Base-by-base conservation (phyloP, 2,888 invertebrate genomes). In the Zeuzera pyrina region DNA sequence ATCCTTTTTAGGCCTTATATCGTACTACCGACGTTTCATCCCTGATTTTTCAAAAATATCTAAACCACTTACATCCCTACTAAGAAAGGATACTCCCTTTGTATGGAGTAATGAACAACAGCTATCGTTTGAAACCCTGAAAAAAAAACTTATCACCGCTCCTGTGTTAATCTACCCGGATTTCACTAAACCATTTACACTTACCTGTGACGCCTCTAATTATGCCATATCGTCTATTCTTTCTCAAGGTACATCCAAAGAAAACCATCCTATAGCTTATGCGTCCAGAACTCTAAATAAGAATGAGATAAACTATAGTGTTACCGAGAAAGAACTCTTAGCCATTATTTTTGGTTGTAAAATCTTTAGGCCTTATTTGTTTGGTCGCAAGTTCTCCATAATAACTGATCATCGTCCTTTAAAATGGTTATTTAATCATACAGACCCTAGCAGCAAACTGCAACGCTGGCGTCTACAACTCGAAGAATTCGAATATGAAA, bases 251-350 rank as follows among this genome's bases (percentile, higher is more conserved):
- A 23, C 25, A 25, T 16, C 37, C n/a, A 41, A 41, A 2, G 37
- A 45, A 31, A 45, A 49, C 12, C 12, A 35, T 13, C 45, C 41
- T 10, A 41, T 45, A 3, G 41, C 44, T 2, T 45, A 42, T 15
- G 47, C 49, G 2, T 47, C 46, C 0, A 35, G 51, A 3, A 52
- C 49, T 1, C 31, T 49, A 0, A 52, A 52, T 25, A 45, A 46
- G 36, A 36, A 41, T 1, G 49, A 54, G 37, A n/a, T 23, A 1
- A 47, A 49, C 14, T 50, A 50, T 29, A 42, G 39, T 0, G 47
- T 23, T 0, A 52, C 39, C 2, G 47, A 52, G 37, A 35, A 41
- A 1, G 50, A 54, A 34, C 22, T 47, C 4, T 22, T 49, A 21
- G 47, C 47, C 0, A 46, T 47, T 2, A 34, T 46, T 1, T 50